phyloP scores from a whole-genome alignment of 2,113 vertebrate species.

The Cynocephalus volans region DNA sequence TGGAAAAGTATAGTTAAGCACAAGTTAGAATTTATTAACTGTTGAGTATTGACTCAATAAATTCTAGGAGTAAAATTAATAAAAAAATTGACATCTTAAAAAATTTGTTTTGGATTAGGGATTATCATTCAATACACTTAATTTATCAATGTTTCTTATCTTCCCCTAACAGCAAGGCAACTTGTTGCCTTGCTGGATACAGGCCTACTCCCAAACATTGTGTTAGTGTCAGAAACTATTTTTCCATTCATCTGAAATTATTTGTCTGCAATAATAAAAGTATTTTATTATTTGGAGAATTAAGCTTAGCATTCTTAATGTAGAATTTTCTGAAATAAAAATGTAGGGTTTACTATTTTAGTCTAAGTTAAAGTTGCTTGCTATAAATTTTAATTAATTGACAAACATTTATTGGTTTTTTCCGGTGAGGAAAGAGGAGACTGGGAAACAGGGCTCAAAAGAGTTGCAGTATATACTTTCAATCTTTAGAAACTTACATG shows the following conservation, averaged over 20 bases:
- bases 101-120: neutral
- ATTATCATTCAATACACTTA: neutral
- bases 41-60: slow-evolving; percentile 43
- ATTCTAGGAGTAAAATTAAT: slow-evolving; percentile 12
- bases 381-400: neutral
- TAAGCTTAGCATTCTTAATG: neutral
- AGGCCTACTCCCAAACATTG: neutral
- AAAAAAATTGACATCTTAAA: slow-evolving; percentile 24
- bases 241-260: neutral
- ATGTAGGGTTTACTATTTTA: neutral
- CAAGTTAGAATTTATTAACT: slow-evolving; percentile 36
- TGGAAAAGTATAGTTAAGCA: neutral
- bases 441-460: neutral
- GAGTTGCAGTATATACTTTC: neutral
- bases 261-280: neutral
- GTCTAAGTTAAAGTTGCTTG: slow-evolving; percentile 32
- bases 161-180: neutral
- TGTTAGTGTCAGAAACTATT: neutral
- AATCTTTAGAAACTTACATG: neutral
- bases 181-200: neutral
- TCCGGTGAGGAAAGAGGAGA: neutral
- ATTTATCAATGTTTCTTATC: neutral
- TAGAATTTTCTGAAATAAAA: neutral
- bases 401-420: neutral
- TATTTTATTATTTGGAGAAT: neutral